Evolutionary conservation across 2,888 invertebrate genomes (phyloP), one percentile per base, ranked within the genome.

Genomic region (Germaria angustata): DNA sequence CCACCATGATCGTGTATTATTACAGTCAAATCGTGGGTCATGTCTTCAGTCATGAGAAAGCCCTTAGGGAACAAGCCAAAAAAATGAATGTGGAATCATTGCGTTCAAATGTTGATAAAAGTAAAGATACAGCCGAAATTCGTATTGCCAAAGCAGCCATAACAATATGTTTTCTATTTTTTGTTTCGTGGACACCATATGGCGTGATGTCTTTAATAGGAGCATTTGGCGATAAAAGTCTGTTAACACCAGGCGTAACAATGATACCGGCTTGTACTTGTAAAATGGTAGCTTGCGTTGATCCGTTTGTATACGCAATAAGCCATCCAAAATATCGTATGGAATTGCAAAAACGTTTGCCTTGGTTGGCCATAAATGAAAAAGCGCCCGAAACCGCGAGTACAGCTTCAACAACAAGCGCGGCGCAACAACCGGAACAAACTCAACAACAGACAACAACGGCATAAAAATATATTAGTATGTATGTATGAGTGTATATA

Each of bases 61-160:
- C 96, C 51, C 92, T 97, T 22, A 93, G 94, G 87, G 95, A 95
- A 80, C 90, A 95, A 93, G 97, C 97, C 0, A 96, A 96, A 88
- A 97, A 97, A 91, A 97, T 97, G 97, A 97, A 97, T 88, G 96
- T 97, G 0, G 96, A 97, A 87, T 96, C 96, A 1, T 91, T 97
- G 36, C 93, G 96, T 65, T 93, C 93, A 15, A 91, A 87, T 92
- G 94, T 83, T 94, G 96, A 91, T 94, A 95, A 89, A 93, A 93
- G 85, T 81, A 91, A 90, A 80, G 88, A 96, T 85, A 95, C 96
- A 0, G 95, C 96, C 0, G 97, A 97, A 89, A 94, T 97, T 85
- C 92, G 96, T 86, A 97, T 97, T 87, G 96, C 97, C 0, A 97
- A 97, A 88, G 96, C 97, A 9, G 96, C 96, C 2, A 95, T 97